Percentiles rank a stretch among this genome's conserved stretches.
phyloP scores from a whole-genome alignment of 1,140 invertebrate genomes.

The Nephila pilipes region DNA sequence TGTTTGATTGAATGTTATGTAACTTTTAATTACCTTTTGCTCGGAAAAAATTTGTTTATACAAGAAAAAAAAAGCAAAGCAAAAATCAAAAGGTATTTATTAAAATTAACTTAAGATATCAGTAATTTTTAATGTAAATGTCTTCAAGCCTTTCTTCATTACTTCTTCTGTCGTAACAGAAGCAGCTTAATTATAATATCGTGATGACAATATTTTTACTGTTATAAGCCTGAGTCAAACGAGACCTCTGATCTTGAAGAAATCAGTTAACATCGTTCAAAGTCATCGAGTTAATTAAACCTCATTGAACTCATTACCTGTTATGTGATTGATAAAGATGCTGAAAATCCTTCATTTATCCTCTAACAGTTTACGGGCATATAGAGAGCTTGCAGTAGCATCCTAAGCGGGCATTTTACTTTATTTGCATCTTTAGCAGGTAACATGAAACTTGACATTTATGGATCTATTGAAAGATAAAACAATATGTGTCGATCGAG shows the following conservation, averaged over 20 bases:
- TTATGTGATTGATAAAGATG: neutral
- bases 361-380: neutral
- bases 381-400: neutral
- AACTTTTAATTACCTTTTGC: no score
- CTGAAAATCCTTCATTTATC: neutral
- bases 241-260: neutral
- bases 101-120: no score
- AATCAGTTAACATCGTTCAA: neutral
- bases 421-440: neutral
- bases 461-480: neutral
- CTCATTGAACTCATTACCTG: neutral
- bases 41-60: no score
- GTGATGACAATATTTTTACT: no score
- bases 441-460: slow-evolving; percentile 59
- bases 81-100: no score
- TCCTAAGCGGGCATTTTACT: slow-evolving; percentile 11
- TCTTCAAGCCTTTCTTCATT: no score
- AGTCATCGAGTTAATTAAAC: slow-evolving; percentile 18
- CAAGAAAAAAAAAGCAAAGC: no score
- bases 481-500: neutral
- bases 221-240: neutral
- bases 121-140: no score
- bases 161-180: no score
- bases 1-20: no score
- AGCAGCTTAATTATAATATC: no score